A percentile compares a stretch with the other conserved stretches of the same genome.
These are phyloP conservation scores for Urosaurus nigricauda DNA, from an alignment of 2,797 vertebrate genomes.

Conservation along the genomic window DNA sequence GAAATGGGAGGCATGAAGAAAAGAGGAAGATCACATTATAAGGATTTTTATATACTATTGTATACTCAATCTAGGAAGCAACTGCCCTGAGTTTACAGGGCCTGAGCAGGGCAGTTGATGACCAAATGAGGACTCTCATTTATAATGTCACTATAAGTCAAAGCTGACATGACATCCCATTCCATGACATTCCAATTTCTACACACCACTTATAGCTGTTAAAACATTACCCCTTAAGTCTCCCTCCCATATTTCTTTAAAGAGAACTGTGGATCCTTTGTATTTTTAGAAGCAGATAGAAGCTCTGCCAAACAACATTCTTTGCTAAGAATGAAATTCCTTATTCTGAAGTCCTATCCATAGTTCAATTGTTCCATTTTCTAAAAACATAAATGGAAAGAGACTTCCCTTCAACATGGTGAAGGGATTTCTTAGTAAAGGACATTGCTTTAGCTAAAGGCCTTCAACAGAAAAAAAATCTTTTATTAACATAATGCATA, in stretches of 20 bases:
- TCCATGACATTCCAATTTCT: slow-evolving; percentile 11
- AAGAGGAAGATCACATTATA: too few relatives aligned
- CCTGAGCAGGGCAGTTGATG: too few relatives aligned
- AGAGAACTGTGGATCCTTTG: background rate
- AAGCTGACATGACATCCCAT: too few relatives aligned
- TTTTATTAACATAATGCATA: background rate
- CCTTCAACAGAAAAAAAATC: background rate
- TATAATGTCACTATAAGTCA: too few relatives aligned
- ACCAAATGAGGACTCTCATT: too few relatives aligned
- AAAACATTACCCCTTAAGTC: background rate
- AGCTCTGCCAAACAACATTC: background rate
- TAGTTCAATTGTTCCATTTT: background rate
- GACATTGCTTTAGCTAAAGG: background rate
- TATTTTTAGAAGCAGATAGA: background rate
- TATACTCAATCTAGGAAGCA: too few relatives aligned
- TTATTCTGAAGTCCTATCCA: background rate
- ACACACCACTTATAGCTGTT: background rate
- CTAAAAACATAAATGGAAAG: background rate
- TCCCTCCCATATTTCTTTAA: background rate
- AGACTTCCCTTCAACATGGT: background rate
- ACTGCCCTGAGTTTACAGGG: too few relatives aligned
- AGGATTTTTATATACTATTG: too few relatives aligned
- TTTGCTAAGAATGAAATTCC: background rate
- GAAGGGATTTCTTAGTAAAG: background rate
- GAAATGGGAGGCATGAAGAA: too few relatives aligned